Base-by-base conservation (phyloP, 1,140 invertebrate species). In the Drosophila nigrodunni region DNA sequence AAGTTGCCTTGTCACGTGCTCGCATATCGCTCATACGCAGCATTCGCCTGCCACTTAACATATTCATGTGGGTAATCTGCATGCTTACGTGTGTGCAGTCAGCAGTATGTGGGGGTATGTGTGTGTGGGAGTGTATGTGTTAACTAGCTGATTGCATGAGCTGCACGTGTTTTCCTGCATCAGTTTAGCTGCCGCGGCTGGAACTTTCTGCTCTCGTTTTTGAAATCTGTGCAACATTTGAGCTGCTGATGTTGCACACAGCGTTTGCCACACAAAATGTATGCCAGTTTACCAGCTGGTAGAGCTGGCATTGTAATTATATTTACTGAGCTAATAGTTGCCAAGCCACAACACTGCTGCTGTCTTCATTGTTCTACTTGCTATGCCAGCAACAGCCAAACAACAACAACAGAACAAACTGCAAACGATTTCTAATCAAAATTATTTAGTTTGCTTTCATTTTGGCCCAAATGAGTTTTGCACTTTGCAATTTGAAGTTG, bases 401-500 rank as follows among this genome's bases (percentile, higher is more conserved):
- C n/a, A 13, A 0, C 3, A 7, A 9, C 5, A n/a, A 44, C 18
- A 43, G 47, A 5, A 11, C n/a, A 10, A 43, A 7, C 41, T 13
- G 41, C 21, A 15, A 59, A 39, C 50, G 73, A 30, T 58, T 60
- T 72, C 74, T 72, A 76, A 76, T 72, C 74, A 71, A 72, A 76
- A 66, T 66, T 30, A 30, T 30, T 2, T 46, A 62, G 61, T 68
- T 62, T 66, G 75, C 78, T 81, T 73, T 78, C 67, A 74, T 87
- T 79, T 77, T 61, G 68, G 79, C 69, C 77, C 72, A 88, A 88
- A 88, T 88, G 76, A 90, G 81, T 81, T 78, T 89, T 88, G 57
- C 80, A 67, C 75, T 77, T 70, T 57, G 73, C 43, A 68, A 59
- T 68, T 64, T 70, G 58, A 34, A 68, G 62, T 66, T 65, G 62